A percentile compares a stretch with the other conserved stretches of the same genome.
phyloP scores from a whole-genome alignment of 2,113 vertebrate genomes.

The Miniopterus natalensis region DNA sequence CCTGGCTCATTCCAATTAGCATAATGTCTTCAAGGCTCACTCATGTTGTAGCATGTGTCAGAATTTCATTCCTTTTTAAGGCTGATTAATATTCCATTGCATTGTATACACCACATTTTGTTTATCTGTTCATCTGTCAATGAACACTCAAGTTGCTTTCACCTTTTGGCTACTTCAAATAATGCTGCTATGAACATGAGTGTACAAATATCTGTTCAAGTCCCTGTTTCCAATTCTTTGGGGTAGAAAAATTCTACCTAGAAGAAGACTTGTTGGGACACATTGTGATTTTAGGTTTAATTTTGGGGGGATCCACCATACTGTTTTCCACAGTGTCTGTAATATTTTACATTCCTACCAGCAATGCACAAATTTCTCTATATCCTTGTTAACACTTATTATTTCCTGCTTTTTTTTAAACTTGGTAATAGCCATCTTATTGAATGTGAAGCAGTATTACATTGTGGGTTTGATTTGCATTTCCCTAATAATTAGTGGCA shows the following conservation, averaged over 20 bases:
- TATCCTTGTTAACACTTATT: not conserved
- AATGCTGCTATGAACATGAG: not conserved
- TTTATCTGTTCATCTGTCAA: not conserved
- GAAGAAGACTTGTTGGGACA: not conserved
- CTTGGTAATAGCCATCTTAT: not conserved
- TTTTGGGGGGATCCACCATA: not conserved
- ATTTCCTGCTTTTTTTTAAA: not conserved
- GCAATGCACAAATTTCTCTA: not conserved
- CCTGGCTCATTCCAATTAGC: not conserved
- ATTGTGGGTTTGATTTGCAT: not conserved
- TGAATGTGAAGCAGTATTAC: not conserved
- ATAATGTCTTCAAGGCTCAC: not conserved
- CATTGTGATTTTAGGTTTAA: not conserved
- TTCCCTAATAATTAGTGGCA: slow-evolving; percentile 39
- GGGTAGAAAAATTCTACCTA: not conserved
- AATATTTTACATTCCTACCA: not conserved
- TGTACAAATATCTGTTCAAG: not conserved
- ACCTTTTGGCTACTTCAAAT: not conserved
- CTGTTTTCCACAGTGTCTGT: not conserved
- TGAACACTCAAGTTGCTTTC: not conserved
- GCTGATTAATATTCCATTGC: not conserved
- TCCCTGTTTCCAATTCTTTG: not conserved
- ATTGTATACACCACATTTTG: not conserved
- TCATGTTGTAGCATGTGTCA: not conserved
- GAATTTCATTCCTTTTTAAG: not conserved